Evolutionary conservation across 2,113 vertebrate species (phyloP).

Genomic region (Grantiella picta): DNA sequence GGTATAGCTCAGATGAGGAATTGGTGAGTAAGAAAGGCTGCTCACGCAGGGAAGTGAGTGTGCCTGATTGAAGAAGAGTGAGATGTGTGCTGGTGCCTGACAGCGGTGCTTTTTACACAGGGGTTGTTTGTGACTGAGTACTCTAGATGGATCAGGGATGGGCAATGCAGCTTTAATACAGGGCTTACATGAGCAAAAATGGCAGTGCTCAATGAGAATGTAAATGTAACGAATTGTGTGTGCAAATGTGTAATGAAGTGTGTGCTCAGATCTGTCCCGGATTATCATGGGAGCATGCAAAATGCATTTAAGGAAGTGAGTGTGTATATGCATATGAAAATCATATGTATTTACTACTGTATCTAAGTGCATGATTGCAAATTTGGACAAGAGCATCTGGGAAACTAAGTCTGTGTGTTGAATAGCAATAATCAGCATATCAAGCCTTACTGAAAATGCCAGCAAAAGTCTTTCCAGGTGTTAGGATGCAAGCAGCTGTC

Average conservation of each 20-base stretch:
- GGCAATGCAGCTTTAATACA: neutral
- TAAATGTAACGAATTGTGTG: slow-evolving; percentile 62
- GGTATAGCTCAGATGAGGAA: neutral
- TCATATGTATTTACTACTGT: slow-evolving; percentile 11
- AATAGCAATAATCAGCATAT: neutral
- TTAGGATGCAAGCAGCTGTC: neutral
- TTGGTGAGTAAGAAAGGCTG: neutral
- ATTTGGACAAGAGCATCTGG: neutral
- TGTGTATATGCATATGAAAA: slow-evolving; percentile 5
- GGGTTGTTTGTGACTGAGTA: neutral
- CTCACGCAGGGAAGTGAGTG: neutral
- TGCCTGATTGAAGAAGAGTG: neutral
- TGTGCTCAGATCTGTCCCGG: slow-evolving; percentile 1
- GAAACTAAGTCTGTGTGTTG: neutral
- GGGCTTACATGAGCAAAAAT: slow-evolving; percentile 7
- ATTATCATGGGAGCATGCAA: slow-evolving; percentile 29
- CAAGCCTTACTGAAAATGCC: neutral
- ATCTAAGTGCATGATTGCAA: neutral
- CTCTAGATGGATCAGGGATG: neutral
- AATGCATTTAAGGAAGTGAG: neutral
- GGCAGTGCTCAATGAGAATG: slow-evolving; percentile 24
- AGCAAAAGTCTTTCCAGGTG: neutral
- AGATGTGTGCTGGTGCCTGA: neutral
- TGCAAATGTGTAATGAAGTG: slow-evolving; percentile 53
- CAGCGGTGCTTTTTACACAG: neutral